Evolutionary conservation across 2,888 invertebrate species (phyloP).

Genomic region (Ichneumoninae sp.): DNA sequence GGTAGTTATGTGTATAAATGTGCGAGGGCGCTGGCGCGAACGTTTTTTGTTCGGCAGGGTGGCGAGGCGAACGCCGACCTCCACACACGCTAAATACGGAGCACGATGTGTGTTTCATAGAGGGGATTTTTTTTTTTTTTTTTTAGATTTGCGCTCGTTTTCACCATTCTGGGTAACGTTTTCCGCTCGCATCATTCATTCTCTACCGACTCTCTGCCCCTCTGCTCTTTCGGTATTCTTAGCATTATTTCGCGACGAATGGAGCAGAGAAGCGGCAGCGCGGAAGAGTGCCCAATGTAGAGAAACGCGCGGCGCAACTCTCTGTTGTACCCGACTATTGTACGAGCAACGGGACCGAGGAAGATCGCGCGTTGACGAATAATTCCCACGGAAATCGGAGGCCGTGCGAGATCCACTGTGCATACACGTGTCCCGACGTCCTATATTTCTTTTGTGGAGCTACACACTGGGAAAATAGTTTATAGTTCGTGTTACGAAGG

Average conservation of each 20-base stretch:
- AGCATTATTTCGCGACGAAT: constrained; percentile 41
- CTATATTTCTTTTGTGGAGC: neutral
- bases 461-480: neutral
- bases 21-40: constrained; percentile 1
- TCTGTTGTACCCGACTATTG: constrained; percentile 27
- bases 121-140: constrained; percentile 21
- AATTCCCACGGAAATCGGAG: constrained; percentile 22
- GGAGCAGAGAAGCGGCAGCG: constrained; percentile 28
- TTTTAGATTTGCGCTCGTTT: constrained; percentile 59
- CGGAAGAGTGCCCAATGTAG: constrained; percentile 54
- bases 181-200: constrained; percentile 33
- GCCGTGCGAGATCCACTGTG: neutral
- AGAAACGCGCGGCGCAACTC: constrained; percentile 34
- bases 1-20: constrained; percentile 11
- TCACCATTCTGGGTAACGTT: constrained; percentile 50
- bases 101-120: constrained; percentile 9
- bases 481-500: neutral
- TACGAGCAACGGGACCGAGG: neutral
- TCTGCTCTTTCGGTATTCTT: constrained; percentile 23
- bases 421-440: neutral
- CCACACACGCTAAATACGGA: constrained; percentile 44
- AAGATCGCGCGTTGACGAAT: constrained; percentile 10
- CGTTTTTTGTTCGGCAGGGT: constrained; percentile 36
- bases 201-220: neutral
- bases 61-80: constrained; percentile 24